Percentiles rank a stretch among this genome's conserved stretches.
Conservation (phyloP, 2,888 invertebrate genomes). For the Harpagoxenus sublaevis region DNA sequence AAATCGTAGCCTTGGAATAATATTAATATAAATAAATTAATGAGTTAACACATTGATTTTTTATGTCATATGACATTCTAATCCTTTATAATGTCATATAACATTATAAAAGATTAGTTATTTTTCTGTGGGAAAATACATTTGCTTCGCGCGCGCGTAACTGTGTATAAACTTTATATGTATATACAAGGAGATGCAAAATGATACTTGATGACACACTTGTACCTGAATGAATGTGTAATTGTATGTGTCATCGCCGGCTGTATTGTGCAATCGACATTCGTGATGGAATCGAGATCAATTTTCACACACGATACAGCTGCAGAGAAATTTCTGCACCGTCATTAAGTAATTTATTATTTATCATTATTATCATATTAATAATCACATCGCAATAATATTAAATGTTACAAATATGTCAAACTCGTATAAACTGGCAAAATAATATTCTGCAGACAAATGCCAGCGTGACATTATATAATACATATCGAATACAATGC, state of each 20-base stretch:
- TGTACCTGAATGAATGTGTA: conserved; percentile 1
- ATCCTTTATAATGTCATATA: background rate
- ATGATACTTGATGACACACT: conserved; percentile 24
- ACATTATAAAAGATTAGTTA: background rate
- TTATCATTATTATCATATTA: conserved; percentile 35
- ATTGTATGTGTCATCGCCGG: conserved; percentile 34
- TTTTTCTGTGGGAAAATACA: conserved; percentile 1
- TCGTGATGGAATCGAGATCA: conserved; percentile 19
- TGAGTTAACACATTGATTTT: conserved; percentile 7
- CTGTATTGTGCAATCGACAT: conserved; percentile 21
- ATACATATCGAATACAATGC: background rate
- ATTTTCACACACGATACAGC: conserved; percentile 24
- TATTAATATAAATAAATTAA: conserved; percentile 11
- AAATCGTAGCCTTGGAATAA: conserved; percentile 30
- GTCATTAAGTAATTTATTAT: conserved; percentile 36
- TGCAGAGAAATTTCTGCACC: conserved; percentile 19
- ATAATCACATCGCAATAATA: conserved; percentile 35
- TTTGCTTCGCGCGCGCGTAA: background rate
- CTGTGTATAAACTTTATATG: background rate
- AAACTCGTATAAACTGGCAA: conserved; percentile 11
- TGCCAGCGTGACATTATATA: background rate
- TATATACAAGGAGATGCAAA: background rate
- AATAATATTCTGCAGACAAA: conserved; percentile 32
- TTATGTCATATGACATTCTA: background rate
- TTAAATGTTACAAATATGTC: conserved; percentile 22